Base-by-base conservation (phyloP, 2,888 invertebrate genomes). In the Stenchaetothrips biformis region DNA sequence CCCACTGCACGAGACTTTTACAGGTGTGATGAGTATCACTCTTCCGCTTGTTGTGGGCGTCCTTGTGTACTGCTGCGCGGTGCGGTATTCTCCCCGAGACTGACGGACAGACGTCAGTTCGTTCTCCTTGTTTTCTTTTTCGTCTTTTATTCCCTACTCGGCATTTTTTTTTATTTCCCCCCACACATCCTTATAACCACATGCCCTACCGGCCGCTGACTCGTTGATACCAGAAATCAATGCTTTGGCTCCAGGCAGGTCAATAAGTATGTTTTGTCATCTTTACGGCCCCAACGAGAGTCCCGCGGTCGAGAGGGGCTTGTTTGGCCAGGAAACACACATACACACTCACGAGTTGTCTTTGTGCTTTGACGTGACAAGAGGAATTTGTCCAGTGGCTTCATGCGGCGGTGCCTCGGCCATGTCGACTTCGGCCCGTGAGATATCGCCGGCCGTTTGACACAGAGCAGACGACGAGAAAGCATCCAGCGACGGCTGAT, bases 221-320 rank as follows among this genome's bases (percentile, higher is more conserved):
- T 74, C 67, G 67, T 74, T 74, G 67, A 74, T 74, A 74, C 67
- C 67, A 74, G 67, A 74, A 74, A 74, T 74, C 67, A 74, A 74
- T 74, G 67, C 67, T 25, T 74, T 74, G 67, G 67, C 67, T 74
- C 67, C 67, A 25, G 67, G 67, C 67, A 21, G 67, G 21, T 74
- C 67, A 74, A 74, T 74, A 74, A 74, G 67, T 74, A 74, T 74
- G 67, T 74, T 74, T 74, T 74, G 67, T 74, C 67, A 74, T 74
- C 25, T 74, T 74, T 74, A 74, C 67, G 67, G 67, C 53, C 53
- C 13, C 67, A 74, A 74, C 67, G 67, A 74, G 67, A 74, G 67
- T 21, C 37, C 37, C 37, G 59, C 59, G 59, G 67, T 25, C 7
- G 67, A 74, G 67, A 25, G 67, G 11, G 21, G 21, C 67, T 74